Evolutionary conservation across 2,113 vertebrate species (phyloP).

Genomic region (Phylloscopus trochilus): DNA sequence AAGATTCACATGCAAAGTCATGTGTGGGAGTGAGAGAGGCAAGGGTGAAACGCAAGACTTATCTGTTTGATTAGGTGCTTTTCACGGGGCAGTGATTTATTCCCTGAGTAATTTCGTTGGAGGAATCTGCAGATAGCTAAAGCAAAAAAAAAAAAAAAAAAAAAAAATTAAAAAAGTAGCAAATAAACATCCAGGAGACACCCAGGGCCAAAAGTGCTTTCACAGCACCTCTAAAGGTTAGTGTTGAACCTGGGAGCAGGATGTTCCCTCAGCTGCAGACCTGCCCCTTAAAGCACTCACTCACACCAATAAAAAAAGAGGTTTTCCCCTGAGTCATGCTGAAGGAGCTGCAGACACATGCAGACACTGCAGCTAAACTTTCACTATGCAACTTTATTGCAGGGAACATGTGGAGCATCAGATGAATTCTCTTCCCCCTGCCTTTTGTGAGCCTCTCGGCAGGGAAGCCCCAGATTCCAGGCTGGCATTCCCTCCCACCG

Average conservation of each 20-base stretch:
- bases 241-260: background rate
- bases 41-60: slow-evolving; percentile 17
- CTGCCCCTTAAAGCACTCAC: background rate
- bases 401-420: background rate
- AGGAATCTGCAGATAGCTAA: background rate
- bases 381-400: background rate
- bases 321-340: slow-evolving; percentile 38
- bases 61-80: slow-evolving; percentile 29
- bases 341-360: background rate
- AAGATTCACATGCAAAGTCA: slow-evolving; percentile 58
- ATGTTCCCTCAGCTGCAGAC: background rate
- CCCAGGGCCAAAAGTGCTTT: background rate
- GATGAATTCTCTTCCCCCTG: background rate
- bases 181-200: background rate
- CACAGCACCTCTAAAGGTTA: slow-evolving; percentile 1
- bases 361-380: background rate
- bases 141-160: background rate
- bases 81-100: slow-evolving; percentile 32
- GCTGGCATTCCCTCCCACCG: background rate
- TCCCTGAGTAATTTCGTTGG: background rate
- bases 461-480: background rate
- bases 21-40: slow-evolving; percentile 48
- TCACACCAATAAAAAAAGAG: slow-evolving; percentile 1
- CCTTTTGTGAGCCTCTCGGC: background rate
- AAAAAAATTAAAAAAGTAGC: background rate